Conservation (phyloP, 2,113 vertebrate genomes). For the Cyanoderma ruficeps region DNA sequence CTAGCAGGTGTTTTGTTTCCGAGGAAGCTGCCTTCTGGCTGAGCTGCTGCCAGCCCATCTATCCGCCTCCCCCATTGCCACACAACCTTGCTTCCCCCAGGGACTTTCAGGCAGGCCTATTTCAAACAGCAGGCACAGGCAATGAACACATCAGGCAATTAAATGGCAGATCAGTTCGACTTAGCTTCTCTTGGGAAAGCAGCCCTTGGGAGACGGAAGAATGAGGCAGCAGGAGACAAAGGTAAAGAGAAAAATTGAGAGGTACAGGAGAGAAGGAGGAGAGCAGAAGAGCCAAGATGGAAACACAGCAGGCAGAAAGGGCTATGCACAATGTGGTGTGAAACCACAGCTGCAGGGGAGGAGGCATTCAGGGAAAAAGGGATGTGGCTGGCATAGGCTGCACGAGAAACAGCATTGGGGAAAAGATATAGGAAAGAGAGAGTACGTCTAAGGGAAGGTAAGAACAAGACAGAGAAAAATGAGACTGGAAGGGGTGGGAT, state of each 20-base stretch:
- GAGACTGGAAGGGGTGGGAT: background rate
- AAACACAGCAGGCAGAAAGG: background rate
- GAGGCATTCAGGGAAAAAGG: background rate
- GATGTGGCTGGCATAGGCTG: background rate
- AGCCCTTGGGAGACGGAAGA: slow-evolving; percentile 51
- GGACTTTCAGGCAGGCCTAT: slow-evolving; percentile 44
- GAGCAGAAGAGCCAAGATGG: background rate
- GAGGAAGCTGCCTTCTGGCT: slow-evolving; percentile 58
- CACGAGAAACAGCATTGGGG: background rate
- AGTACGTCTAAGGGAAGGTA: background rate
- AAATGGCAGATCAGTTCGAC: slow-evolving; percentile 70
- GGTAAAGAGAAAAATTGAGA: background rate
- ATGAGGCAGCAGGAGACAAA: slow-evolving; percentile 17
- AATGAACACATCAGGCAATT: slow-evolving; percentile 69
- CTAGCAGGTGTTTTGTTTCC: slow-evolving; percentile 59
- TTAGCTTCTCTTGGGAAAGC: slow-evolving; percentile 66
- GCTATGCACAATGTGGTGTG: accelerated
- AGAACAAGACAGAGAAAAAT: background rate
- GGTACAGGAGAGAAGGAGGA: background rate
- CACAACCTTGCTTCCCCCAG: slow-evolving; percentile 17
- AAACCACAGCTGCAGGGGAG: background rate
- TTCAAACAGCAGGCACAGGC: slow-evolving; percentile 53
- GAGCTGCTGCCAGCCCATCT: slow-evolving; percentile 47
- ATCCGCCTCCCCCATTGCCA: background rate
- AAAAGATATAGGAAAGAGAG: background rate